Base-by-base conservation (phyloP, 2,113 vertebrate species). In the Dasyornis broadbenti region DNA sequence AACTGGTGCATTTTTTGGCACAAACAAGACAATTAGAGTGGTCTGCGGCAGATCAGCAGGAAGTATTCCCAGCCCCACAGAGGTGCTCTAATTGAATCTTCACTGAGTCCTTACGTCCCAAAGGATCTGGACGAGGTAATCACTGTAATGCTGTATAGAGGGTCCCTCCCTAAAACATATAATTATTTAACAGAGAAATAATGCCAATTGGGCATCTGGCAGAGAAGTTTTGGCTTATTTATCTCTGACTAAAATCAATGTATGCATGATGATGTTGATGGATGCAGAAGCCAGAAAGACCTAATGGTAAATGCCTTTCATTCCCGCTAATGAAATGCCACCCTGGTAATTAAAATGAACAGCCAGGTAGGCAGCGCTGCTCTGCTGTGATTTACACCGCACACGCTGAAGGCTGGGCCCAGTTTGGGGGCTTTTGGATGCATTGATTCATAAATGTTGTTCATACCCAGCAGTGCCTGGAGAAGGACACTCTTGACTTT, bases 61-160 rank as follows among this genome's bases (percentile, higher is more conserved):
- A 57, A 83, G 39, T 22, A 64, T 76, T 90, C 86, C 84, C 92
- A 95, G 70, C 35, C 60, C 40, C 79, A 23, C 76, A 72, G 64
- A 78, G 56, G n/a, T 54, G 75, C 47, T 88, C 52, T 90, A 72
- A 94, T 83, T 94, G 81, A 93, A 92, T 94, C 68, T 81, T 94
- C 71, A 24, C 44, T 2, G 52, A 78, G 54, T 35, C 49, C 77
- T 53, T n/a, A 1, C 39, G 23, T 59, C 94, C 83, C 56, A 13
- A 59, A 63, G 82, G 93, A 22, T 23, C 52, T 65, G 60, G 33
- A 31, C 1, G 2, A 30, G 68, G 52, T 47, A 60, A 57, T 80
- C 66, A 15, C 75, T 47, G 65, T 4, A 15, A 35, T 61, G 18
- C 60, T 87, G 20, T 20, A 33, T 42, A 69, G 60, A 59, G 78